Conservation (phyloP, 2,888 invertebrate species). For the Lathronympha strigana region DNA sequence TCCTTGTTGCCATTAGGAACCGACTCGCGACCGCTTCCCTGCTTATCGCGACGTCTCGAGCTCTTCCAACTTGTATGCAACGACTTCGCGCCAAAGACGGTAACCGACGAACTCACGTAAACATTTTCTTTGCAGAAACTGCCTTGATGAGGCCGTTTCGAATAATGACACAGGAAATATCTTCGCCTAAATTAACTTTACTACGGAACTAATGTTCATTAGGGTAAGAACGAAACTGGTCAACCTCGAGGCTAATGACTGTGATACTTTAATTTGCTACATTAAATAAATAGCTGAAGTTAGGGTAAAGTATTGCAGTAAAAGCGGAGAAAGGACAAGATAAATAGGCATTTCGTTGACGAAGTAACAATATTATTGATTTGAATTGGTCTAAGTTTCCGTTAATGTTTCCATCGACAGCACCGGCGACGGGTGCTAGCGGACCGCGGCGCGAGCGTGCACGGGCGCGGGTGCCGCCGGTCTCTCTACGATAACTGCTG, state of each 20-base stretch:
- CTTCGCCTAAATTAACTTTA: slow-evolving; percentile 38
- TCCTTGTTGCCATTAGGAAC: slow-evolving; percentile 58
- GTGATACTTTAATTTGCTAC: slow-evolving; percentile 28
- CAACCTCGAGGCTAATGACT: slow-evolving; percentile 39
- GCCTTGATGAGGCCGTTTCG: slow-evolving; percentile 26
- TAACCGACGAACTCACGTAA: slow-evolving; percentile 42
- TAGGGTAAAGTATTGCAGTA: slow-evolving; percentile 10
- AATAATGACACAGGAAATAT: slow-evolving; percentile 37
- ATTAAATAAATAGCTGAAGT: slow-evolving; percentile 24
- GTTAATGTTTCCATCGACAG: slow-evolving; percentile 43
- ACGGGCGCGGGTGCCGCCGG: slow-evolving; percentile 43
- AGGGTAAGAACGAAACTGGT: slow-evolving; percentile 31
- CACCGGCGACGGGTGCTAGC: slow-evolving; percentile 36
- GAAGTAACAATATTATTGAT: slow-evolving; percentile 42
- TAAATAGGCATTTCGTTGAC: slow-evolving; percentile 20
- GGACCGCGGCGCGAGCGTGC: slow-evolving; percentile 21
- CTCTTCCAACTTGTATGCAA: slow-evolving; percentile 53
- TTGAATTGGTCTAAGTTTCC: slow-evolving; percentile 44
- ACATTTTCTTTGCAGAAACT: slow-evolving; percentile 34
- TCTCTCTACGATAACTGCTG: slow-evolving; percentile 63
- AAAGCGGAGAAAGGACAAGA: slow-evolving; percentile 15
- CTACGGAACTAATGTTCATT: slow-evolving; percentile 39
- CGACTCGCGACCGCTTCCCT: slow-evolving; percentile 52
- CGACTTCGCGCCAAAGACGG: slow-evolving; percentile 46
- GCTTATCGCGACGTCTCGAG: slow-evolving; percentile 55